Evolutionary conservation across 2,797 vertebrate genomes (phyloP).

Genomic region (Falco columbarius): DNA sequence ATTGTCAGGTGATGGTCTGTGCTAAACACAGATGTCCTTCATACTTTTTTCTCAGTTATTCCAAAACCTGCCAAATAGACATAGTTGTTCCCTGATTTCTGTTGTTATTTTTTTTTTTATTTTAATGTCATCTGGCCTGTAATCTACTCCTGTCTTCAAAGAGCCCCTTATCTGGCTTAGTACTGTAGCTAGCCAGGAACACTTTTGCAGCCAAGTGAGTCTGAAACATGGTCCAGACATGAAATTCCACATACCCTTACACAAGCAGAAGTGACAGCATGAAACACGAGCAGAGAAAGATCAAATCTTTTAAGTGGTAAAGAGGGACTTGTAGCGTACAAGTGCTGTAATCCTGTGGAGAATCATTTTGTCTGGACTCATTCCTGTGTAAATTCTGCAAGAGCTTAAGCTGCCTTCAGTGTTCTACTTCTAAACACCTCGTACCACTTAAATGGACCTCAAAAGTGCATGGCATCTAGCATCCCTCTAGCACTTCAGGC

Average conservation of each 20-base stretch:
- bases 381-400: background rate
- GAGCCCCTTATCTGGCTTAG: background rate
- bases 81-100: background rate
- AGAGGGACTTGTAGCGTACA: accelerated
- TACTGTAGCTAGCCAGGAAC: background rate
- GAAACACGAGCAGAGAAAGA: background rate
- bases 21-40: background rate
- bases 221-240: background rate
- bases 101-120: background rate
- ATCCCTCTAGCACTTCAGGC: background rate
- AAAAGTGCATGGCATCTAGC: background rate
- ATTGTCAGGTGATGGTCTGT: background rate
- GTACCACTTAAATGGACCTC: background rate
- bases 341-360: background rate
- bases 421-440: background rate
- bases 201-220: background rate
- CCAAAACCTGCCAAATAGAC: background rate
- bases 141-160: background rate
- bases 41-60: background rate
- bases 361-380: background rate
- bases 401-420: background rate
- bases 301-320: too few species aligned
- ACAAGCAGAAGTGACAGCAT: background rate
- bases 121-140: background rate
- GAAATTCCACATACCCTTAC: background rate